Conservation (phyloP, 2,888 invertebrate genomes). For the Leucophenga montana region DNA sequence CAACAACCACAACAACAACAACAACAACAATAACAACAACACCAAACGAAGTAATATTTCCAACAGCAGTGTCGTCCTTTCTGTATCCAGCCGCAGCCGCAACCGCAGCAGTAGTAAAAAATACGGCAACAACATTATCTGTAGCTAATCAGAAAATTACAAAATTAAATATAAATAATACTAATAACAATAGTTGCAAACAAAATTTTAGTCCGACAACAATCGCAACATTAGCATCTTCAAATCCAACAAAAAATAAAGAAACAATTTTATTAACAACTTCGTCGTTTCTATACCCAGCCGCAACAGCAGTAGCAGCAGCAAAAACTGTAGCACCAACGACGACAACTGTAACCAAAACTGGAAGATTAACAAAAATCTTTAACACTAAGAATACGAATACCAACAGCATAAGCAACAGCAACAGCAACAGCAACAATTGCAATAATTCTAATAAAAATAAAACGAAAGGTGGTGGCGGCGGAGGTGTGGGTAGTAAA, state of each 20-base stretch:
- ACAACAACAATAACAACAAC: constrained; percentile 32
- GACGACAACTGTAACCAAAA: not conserved
- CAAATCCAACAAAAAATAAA: constrained; percentile 17
- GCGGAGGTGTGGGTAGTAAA: constrained; percentile 29
- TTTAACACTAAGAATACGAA: not conserved
- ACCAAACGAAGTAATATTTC: constrained; percentile 44
- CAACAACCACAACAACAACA: constrained; percentile 39
- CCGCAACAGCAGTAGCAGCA: no score
- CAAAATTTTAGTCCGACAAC: constrained; percentile 33
- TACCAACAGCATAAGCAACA: not conserved
- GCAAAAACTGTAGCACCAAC: not conserved
- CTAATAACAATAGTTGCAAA: constrained; percentile 32
- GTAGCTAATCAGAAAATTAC: no score
- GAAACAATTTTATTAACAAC: not conserved
- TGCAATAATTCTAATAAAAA: not conserved
- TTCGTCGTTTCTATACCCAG: not conserved
- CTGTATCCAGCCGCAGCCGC: constrained; percentile 27
- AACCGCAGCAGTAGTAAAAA: constrained; percentile 38
- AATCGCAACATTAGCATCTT: constrained; percentile 17
- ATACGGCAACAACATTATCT: constrained; percentile 26
- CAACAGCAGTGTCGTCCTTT: constrained; percentile 17
- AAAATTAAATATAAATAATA: no score
- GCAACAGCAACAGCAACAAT: not conserved
- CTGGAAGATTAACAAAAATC: not conserved
- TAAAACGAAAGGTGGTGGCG: not conserved